These are phyloP conservation scores for Cephus sareptanus DNA, from an alignment of 2,888 invertebrate genomes.

Conservation along the genomic window DNA sequence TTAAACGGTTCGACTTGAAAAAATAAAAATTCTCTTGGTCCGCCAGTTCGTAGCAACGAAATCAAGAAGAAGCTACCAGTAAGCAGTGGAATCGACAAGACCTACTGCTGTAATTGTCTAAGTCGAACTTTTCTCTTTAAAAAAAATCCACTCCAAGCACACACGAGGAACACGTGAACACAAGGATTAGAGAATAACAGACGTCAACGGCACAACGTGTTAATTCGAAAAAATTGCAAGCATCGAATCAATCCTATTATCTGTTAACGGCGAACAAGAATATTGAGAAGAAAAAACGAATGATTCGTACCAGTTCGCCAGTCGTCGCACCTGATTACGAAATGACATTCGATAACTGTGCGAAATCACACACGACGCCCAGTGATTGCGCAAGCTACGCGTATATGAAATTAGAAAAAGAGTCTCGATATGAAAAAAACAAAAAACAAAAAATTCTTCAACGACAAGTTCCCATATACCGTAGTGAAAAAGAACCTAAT, in stretches of 20 bases:
- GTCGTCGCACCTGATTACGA: neutral
- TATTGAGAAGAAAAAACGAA: neutral
- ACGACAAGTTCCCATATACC: neutral
- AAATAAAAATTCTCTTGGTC: too few relatives aligned
- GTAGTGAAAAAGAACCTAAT: too few relatives aligned
- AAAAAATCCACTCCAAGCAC: neutral
- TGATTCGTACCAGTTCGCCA: neutral
- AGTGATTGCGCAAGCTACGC: neutral
- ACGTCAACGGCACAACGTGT: neutral
- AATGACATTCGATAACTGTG: neutral
- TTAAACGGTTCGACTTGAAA: conserved; percentile 26
- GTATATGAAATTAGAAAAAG: neutral
- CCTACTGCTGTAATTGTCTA: neutral
- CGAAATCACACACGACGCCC: neutral
- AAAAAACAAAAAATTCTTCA: too few relatives aligned
- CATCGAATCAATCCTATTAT: neutral
- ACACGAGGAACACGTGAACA: neutral
- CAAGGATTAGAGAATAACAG: neutral
- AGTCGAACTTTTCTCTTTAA: neutral
- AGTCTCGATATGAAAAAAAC: too few relatives aligned
- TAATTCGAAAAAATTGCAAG: neutral
- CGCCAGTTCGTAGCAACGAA: too few relatives aligned
- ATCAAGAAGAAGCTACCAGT: too few relatives aligned
- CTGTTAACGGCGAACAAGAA: neutral
- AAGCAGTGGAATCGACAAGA: too few relatives aligned